Conservation (phyloP, 1,140 invertebrate genomes). For the Drosophila orena region DNA sequence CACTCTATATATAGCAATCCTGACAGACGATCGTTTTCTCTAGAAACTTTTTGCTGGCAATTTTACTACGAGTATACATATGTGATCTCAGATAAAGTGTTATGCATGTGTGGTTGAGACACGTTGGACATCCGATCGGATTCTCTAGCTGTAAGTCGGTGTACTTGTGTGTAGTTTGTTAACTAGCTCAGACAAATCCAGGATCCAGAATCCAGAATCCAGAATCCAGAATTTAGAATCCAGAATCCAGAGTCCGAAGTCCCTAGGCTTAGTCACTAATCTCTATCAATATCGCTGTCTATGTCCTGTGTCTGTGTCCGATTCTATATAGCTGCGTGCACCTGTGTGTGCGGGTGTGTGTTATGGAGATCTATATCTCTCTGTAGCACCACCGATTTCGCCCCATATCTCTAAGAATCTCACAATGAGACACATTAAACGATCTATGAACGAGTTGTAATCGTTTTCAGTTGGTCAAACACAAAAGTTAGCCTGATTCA, state of each 20-base stretch:
- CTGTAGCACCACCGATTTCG: neutral
- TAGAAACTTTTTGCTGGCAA: conserved; percentile 43
- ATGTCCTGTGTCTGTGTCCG: conserved; percentile 1
- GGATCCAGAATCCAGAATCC: conserved; percentile 5
- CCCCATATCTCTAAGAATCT: conserved; percentile 5
- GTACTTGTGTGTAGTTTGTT: conserved; percentile 43
- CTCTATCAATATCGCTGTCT: neutral
- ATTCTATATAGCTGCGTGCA: neutral
- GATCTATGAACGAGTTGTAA: conserved; percentile 32
- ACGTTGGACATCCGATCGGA: conserved; percentile 9
- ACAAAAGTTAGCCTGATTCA: conserved; percentile 23
- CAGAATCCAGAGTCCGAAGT: conserved; percentile 8
- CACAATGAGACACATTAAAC: conserved; percentile 1
- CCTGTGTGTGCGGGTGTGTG: neutral
- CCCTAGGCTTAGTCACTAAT: conserved; percentile 12
- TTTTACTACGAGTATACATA: conserved; percentile 29
- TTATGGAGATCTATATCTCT: neutral
- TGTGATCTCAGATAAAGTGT: conserved; percentile 48
- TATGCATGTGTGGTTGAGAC: conserved; percentile 11
- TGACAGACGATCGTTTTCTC: neutral
- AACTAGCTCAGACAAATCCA: conserved; percentile 60
- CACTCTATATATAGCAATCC: conserved; percentile 28
- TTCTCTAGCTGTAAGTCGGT: conserved; percentile 47
- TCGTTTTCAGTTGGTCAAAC: conserved; percentile 9
- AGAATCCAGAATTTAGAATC: conserved; percentile 25